These are phyloP conservation scores for Myotis planiceps DNA, from an alignment of 2,797 vertebrate species.

Conservation along the genomic window DNA sequence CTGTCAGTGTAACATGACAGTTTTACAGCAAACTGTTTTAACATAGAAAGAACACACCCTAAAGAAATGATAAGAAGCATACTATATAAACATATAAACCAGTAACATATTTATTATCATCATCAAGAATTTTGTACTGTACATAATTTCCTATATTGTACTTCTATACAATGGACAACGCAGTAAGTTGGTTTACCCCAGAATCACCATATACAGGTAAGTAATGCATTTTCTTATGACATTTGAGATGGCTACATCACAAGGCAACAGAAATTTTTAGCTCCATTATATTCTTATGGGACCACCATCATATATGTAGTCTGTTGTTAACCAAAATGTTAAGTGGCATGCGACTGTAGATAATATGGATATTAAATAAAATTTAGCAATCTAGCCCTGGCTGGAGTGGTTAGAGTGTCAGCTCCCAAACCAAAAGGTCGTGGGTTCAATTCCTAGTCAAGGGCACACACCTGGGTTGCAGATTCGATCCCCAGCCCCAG, in stretches of 20 bases:
- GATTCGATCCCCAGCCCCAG: background rate
- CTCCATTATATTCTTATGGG: background rate
- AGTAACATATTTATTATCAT: background rate
- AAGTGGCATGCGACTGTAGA: background rate
- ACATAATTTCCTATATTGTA: background rate
- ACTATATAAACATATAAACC: background rate
- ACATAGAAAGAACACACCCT: background rate
- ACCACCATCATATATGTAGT: background rate
- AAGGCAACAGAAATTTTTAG: background rate
- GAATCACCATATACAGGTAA: background rate
- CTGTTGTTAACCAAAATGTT: background rate
- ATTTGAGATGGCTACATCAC: background rate
- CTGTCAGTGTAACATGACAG: background rate
- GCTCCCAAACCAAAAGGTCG: background rate
- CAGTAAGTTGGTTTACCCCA: background rate
- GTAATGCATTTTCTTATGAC: background rate
- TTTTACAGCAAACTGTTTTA: background rate
- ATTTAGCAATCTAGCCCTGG: background rate
- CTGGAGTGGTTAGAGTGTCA: background rate
- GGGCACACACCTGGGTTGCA: background rate
- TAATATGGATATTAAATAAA: conserved; percentile 24
- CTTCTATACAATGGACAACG: background rate
- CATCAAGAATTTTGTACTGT: background rate
- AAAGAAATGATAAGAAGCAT: background rate
- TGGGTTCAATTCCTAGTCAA: background rate